Percentiles rank a stretch among this genome's conserved stretches.
Evolutionary conservation across 2,113 vertebrate species (phyloP).

Genomic region (Pygoscelis antarcticus): DNA sequence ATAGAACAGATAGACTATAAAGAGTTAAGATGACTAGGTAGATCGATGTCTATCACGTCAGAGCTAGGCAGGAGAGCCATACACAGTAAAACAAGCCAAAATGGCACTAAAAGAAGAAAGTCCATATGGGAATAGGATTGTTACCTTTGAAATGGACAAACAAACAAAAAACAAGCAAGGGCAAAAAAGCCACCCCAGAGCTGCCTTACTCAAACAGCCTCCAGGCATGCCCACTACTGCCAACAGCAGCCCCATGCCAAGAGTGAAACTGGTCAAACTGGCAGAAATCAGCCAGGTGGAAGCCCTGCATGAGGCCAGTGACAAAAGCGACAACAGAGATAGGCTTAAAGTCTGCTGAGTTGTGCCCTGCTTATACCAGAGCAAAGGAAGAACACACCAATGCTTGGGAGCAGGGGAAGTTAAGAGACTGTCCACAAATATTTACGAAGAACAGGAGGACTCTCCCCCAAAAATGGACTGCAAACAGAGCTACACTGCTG

Average conservation of each 20-base stretch:
- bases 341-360: not conserved
- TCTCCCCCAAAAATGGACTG: not conserved
- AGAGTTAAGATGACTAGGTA: not conserved
- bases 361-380: not conserved
- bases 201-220: not conserved
- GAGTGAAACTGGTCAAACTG: not conserved
- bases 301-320: not conserved
- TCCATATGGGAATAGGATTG: not conserved
- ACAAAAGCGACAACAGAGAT: not conserved
- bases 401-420: not conserved
- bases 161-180: not conserved
- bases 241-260: not conserved
- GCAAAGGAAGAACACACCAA: not conserved
- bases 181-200: not conserved
- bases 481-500: not conserved
- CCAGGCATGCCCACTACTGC: not conserved
- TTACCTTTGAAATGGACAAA: not conserved
- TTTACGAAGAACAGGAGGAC: not conserved
- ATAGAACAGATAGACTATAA: not conserved
- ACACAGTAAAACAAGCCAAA: not conserved
- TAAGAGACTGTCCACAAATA: not conserved
- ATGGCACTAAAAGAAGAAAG: not conserved
- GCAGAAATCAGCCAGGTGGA: not conserved
- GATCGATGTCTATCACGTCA: rapidly evolving
- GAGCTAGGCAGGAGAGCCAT: not conserved